phyloP scores from a whole-genome alignment of 2,888 invertebrate genomes.

The Lycocerus yunnanus region DNA sequence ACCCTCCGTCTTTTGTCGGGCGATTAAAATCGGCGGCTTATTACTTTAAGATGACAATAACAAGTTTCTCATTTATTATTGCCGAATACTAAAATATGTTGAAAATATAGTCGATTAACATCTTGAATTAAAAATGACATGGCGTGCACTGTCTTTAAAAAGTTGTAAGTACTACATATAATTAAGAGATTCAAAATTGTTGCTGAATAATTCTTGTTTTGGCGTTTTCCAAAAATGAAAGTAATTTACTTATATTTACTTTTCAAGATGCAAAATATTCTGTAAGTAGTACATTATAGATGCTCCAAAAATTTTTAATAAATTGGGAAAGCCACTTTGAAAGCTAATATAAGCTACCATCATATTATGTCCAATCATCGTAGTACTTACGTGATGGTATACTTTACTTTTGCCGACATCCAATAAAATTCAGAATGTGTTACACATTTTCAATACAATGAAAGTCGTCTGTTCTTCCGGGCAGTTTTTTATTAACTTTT shows the following conservation, averaged over 20 bases:
- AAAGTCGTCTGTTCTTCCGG: conserved; percentile 32
- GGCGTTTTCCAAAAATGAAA: neutral
- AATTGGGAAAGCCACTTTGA: conserved; percentile 17
- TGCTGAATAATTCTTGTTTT: neutral
- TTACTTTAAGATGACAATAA: too few relatives aligned
- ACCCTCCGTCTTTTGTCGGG: too few relatives aligned
- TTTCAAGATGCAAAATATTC: neutral
- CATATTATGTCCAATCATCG: neutral
- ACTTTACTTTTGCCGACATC: conserved; percentile 14
- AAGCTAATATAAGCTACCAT: conserved; percentile 8
- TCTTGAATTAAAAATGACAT: too few relatives aligned
- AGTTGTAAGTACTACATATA: neutral
- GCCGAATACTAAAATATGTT: too few relatives aligned
- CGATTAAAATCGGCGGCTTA: too few relatives aligned
- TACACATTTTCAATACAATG: conserved; percentile 33
- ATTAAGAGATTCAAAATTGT: neutral
- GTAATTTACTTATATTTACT: neutral
- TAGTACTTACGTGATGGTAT: conserved; percentile 3
- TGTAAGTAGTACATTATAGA: conserved; percentile 1
- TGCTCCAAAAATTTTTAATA: conserved; percentile 8
- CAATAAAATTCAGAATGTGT: conserved; percentile 31
- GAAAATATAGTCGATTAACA: too few relatives aligned
- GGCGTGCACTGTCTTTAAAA: neutral
- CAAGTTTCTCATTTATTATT: too few relatives aligned
- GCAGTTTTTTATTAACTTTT: conserved; percentile 18